Percentiles rank a stretch among this genome's conserved stretches.
Evolutionary conservation across 2,113 vertebrate genomes (phyloP).

Genomic region (Vulpes lagopus): DNA sequence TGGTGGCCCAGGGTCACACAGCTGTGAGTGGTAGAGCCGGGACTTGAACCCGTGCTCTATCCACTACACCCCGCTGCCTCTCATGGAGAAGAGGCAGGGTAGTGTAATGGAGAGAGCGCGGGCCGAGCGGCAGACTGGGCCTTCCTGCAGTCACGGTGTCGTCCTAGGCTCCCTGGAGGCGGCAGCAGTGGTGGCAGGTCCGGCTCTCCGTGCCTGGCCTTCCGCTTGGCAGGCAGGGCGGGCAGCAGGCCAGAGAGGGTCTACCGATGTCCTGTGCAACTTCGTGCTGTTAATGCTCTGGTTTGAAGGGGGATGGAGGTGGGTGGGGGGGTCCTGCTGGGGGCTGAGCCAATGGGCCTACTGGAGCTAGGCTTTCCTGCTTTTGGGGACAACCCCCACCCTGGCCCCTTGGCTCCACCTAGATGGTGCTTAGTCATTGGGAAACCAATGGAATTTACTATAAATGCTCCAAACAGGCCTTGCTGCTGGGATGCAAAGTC

Average conservation of each 20-base stretch:
- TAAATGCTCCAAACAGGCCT: not conserved
- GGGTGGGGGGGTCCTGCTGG: not conserved
- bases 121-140: conserved; percentile 34
- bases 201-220: not conserved
- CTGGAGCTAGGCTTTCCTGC: not conserved
- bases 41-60: conserved; percentile 75
- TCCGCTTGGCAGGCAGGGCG: not conserved
- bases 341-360: not conserved
- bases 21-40: conserved; percentile 15
- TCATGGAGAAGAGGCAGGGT: conserved; percentile 75
- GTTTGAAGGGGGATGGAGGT: not conserved
- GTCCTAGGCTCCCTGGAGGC: conserved; percentile 15
- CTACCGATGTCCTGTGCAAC: not conserved
- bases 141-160: conserved; percentile 4
- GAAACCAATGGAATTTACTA: not conserved
- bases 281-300: not conserved
- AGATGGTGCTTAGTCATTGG: accelerated
- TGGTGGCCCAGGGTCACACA: conserved; percentile 37
- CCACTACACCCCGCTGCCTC: conserved; percentile 73
- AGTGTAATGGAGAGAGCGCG: conserved; percentile 74
- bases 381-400: not conserved
- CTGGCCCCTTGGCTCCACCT: accelerated
- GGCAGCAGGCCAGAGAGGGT: not conserved
- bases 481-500: not conserved
- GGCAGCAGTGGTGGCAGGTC: not conserved